These are phyloP conservation scores for Pollimyrus isidori DNA, from an alignment of 2,113 vertebrate genomes.

Conservation along the genomic window DNA sequence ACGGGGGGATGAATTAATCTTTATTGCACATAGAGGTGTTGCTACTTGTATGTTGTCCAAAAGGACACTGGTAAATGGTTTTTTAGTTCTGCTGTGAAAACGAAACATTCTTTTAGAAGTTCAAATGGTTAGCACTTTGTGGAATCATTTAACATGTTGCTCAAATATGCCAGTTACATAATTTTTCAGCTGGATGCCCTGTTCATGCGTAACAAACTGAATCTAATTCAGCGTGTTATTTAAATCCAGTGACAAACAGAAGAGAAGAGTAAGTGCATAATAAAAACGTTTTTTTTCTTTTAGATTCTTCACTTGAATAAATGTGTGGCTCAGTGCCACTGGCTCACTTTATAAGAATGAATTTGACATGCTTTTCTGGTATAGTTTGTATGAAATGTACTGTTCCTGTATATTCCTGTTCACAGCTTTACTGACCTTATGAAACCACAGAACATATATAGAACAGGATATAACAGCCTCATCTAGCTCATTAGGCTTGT, in stretches of 20 bases:
- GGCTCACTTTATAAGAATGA: neutral
- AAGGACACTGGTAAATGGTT: slow-evolving; percentile 28
- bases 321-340: neutral
- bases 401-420: neutral
- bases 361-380: neutral
- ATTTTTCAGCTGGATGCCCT: slow-evolving; percentile 46
- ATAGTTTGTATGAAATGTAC: neutral
- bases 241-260: slow-evolving; percentile 31
- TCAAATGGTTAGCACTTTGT: slow-evolving; percentile 52
- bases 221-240: slow-evolving; percentile 39
- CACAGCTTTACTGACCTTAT: neutral
- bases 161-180: slow-evolving; percentile 19
- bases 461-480: neutral
- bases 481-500: slow-evolving; percentile 34
- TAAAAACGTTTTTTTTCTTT: slow-evolving; percentile 21
- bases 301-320: slow-evolving; percentile 36
- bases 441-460: neutral
- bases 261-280: neutral
- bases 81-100: slow-evolving; percentile 26
- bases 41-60: slow-evolving; percentile 30
- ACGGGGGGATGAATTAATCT: slow-evolving; percentile 28
- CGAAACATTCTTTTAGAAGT: slow-evolving; percentile 37
- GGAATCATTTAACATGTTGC: slow-evolving; percentile 60
- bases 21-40: slow-evolving; percentile 28
- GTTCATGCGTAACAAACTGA: slow-evolving; percentile 38